Conservation (phyloP, 2,113 vertebrate species). For the Eolophus roseicapilla region DNA sequence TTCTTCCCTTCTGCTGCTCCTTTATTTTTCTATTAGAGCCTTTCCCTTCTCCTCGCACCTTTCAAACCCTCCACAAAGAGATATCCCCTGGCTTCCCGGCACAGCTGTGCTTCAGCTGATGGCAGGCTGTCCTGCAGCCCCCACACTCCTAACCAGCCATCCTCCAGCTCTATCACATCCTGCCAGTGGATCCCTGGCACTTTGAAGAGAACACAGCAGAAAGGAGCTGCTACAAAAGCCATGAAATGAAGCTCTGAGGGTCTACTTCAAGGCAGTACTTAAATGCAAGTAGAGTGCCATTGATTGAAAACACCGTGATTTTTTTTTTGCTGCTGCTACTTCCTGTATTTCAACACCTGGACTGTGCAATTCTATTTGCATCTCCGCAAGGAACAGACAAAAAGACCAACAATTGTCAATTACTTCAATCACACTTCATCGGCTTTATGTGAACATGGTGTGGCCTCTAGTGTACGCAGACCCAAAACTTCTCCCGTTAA, state of each 20-base stretch:
- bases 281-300: not conserved
- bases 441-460: not conserved
- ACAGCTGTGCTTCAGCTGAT: accelerated
- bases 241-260: not conserved
- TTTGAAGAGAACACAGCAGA: not conserved
- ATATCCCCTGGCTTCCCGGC: not conserved
- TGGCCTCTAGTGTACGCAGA: not conserved
- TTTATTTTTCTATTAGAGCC: not conserved
- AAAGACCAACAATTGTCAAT: not conserved
- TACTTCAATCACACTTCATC: not conserved
- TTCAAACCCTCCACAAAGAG: not conserved
- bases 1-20: not conserved
- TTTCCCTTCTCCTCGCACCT: not conserved
- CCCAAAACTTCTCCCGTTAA: not conserved
- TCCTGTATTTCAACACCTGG: not conserved
- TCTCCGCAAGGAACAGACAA: not conserved
- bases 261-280: not conserved
- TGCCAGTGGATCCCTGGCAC: not conserved
- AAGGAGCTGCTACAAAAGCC: not conserved
- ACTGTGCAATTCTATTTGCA: not conserved
- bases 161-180: not conserved
- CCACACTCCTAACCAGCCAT: not conserved
- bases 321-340: not conserved
- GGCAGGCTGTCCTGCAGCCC: not conserved
- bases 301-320: accelerated